Conservation (phyloP, 2,113 vertebrate species). For the Varanus komodoensis region DNA sequence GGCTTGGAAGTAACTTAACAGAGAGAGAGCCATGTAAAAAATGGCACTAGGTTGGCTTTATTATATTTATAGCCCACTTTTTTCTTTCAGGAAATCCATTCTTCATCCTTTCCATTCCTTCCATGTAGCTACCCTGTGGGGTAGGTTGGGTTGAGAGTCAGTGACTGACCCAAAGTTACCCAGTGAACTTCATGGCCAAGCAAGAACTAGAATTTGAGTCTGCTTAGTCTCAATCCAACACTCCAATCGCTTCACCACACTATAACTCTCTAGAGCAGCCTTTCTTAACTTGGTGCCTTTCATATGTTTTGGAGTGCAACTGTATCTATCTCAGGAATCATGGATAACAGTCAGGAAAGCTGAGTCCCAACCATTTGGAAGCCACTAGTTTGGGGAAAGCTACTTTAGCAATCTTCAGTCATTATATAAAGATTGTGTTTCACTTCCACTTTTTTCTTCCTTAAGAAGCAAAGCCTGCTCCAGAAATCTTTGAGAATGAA, state of each 20-base stretch:
- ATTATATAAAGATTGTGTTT: neutral
- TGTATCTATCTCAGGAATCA: neutral
- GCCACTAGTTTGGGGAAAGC: neutral
- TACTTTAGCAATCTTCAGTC: rapidly evolving
- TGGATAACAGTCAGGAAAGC: too few relatives aligned
- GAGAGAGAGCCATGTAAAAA: neutral
- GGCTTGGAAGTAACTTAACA: neutral
- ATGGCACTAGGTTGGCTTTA: neutral
- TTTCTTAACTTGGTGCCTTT: rapidly evolving
- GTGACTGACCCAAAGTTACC: too few relatives aligned
- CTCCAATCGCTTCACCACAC: too few relatives aligned
- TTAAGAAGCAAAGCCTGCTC: slow-evolving; percentile 76
- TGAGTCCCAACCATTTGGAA: rapidly evolving
- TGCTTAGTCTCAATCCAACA: too few relatives aligned
- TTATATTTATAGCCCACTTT: too few relatives aligned
- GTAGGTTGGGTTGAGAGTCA: too few relatives aligned
- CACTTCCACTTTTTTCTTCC: neutral
- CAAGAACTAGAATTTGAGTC: too few relatives aligned
- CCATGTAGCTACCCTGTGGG: too few relatives aligned
- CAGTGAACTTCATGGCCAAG: too few relatives aligned
- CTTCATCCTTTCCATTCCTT: too few relatives aligned
- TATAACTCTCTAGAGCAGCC: neutral
- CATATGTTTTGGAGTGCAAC: rapidly evolving
- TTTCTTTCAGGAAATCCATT: too few relatives aligned
- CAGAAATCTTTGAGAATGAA: slow-evolving; percentile 76